phyloP scores from a whole-genome alignment of 2,888 invertebrate species.

The Clunio marinus region DNA sequence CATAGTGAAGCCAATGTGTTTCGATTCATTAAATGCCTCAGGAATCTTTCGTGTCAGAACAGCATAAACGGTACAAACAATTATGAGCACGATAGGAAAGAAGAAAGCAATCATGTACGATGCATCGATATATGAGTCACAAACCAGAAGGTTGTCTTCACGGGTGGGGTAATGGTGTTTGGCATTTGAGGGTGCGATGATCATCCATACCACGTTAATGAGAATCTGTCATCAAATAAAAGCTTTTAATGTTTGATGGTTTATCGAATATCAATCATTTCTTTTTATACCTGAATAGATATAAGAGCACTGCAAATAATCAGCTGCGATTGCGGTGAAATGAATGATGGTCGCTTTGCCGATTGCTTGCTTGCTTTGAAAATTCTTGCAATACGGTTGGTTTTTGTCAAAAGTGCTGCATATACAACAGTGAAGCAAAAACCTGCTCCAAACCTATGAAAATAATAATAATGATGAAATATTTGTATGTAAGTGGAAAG shows the following conservation, averaged over 20 bases:
- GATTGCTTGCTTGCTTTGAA: slow-evolving; percentile 95
- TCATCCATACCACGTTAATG: slow-evolving; percentile 88
- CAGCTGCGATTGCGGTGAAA: slow-evolving; percentile 85
- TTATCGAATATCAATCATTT: neutral
- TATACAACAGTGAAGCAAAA: slow-evolving; percentile 97
- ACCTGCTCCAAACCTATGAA: slow-evolving; percentile 74
- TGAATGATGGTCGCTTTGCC: slow-evolving; percentile 89
- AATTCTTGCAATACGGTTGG: slow-evolving; percentile 93
- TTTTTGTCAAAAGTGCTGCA: slow-evolving; percentile 93
- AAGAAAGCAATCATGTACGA: slow-evolving; percentile 92
- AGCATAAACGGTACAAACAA: slow-evolving; percentile 93
- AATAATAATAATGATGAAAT: slow-evolving; percentile 42
- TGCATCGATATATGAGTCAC: slow-evolving; percentile 86
- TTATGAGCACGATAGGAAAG: slow-evolving; percentile 85
- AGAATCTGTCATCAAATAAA: slow-evolving; percentile 64
- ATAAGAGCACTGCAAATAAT: slow-evolving; percentile 84
- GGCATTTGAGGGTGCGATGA: slow-evolving; percentile 82
- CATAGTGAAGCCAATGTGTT: slow-evolving; percentile 98
- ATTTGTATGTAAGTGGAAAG: too few species aligned
- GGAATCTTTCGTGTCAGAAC: slow-evolving; percentile 94
- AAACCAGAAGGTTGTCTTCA: slow-evolving; percentile 89
- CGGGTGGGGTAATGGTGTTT: slow-evolving; percentile 87
- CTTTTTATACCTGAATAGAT: slow-evolving; percentile 70
- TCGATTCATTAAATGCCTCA: slow-evolving; percentile 97
- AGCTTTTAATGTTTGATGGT: neutral